Percentiles rank a stretch among this genome's conserved stretches.
Conservation (phyloP, 2,113 vertebrate species). For the Aplodontia rufa region DNA sequence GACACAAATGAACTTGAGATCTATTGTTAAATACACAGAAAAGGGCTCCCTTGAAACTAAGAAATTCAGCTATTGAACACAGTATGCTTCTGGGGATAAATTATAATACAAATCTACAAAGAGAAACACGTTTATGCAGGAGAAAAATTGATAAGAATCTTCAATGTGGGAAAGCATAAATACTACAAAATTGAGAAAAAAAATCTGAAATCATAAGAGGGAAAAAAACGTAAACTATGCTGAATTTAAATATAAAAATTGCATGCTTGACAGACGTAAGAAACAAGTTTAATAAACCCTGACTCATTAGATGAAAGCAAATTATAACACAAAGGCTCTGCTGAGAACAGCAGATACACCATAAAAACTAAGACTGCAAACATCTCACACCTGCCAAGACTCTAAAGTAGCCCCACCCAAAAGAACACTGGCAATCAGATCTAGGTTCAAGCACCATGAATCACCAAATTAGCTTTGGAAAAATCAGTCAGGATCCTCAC, state of each 20-base stretch:
- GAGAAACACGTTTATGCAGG: not conserved
- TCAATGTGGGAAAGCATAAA: not conserved
- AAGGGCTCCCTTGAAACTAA: not conserved
- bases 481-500: slow-evolving; percentile 79
- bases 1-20: slow-evolving; percentile 4
- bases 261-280: not conserved
- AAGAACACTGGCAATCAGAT: not conserved
- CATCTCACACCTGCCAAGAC: not conserved
- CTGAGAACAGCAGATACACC: not conserved
- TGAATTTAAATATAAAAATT: not conserved
- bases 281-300: slow-evolving; percentile 5
- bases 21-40: not conserved
- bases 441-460: not conserved
- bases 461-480: not conserved
- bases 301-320: not conserved
- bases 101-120: not conserved
- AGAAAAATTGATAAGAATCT: not conserved
- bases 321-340: not conserved
- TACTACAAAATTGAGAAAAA: slow-evolving; percentile 12
- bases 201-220: slow-evolving; percentile 4
- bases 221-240: slow-evolving; percentile 19
- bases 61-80: not conserved
- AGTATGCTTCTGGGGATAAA: slow-evolving; percentile 14
- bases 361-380: not conserved
- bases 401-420: not conserved